These are phyloP conservation scores for Varanus salvator DNA, from an alignment of 2,113 vertebrate genomes.

Conservation along the genomic window DNA sequence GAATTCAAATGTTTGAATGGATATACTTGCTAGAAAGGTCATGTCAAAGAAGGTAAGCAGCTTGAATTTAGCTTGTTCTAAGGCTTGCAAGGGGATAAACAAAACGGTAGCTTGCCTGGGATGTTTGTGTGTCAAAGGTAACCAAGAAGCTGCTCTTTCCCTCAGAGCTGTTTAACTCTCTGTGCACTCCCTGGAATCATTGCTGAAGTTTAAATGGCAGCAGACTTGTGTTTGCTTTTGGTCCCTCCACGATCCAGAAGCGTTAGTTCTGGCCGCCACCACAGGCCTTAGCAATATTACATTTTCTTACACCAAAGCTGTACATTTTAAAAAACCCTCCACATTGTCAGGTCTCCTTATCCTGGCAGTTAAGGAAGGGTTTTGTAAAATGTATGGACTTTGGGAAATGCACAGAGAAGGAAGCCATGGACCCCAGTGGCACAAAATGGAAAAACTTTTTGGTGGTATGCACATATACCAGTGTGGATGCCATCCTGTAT, in stretches of 20 bases:
- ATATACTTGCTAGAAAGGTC: slow-evolving; percentile 67
- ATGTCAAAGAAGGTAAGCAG: slow-evolving; percentile 59
- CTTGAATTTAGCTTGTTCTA: slow-evolving; percentile 40
- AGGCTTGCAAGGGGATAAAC: slow-evolving; percentile 65
- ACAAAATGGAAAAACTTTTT: not conserved
- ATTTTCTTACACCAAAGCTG: slow-evolving; percentile 42
- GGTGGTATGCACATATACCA: not conserved
- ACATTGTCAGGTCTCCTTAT: slow-evolving; percentile 31
- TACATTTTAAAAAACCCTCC: slow-evolving; percentile 28
- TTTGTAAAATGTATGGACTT: not conserved
- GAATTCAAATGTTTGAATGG: slow-evolving; percentile 67
- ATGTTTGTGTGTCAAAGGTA: slow-evolving; percentile 72
- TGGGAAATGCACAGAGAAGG: not conserved
- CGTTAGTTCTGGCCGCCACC: slow-evolving; percentile 36
- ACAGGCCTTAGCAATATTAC: slow-evolving; percentile 31
- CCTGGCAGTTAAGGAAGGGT: not conserved
- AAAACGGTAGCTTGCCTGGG: slow-evolving; percentile 63
- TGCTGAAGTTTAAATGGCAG: slow-evolving; percentile 62
- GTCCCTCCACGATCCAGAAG: slow-evolving; percentile 52
- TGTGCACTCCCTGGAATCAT: slow-evolving; percentile 61
- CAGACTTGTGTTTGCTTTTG: slow-evolving; percentile 66
- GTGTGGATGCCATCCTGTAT: not conserved
- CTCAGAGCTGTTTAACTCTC: slow-evolving; percentile 67
- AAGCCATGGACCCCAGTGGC: not conserved
- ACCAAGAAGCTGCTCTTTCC: slow-evolving; percentile 56